Conservation (phyloP, 2,888 invertebrate species). For the Nemapogon koenigi region DNA sequence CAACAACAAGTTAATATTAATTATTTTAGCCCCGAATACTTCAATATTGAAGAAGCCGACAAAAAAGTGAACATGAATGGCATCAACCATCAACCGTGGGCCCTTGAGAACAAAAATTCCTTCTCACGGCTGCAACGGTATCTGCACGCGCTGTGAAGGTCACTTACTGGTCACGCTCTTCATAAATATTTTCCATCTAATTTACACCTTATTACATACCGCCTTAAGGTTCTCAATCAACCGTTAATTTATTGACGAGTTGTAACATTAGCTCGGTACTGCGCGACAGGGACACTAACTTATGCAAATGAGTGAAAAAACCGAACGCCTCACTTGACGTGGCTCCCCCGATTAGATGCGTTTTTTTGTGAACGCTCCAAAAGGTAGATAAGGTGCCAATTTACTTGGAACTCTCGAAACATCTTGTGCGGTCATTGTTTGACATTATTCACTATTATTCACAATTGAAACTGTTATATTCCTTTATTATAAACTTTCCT, state of each 20-base stretch:
- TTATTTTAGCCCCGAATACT: no score
- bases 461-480: no score
- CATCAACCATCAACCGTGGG: no score
- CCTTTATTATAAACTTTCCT: no score
- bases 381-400: constrained; percentile 5
- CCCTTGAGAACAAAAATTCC: constrained; percentile 51
- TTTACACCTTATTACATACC: no score
- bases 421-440: constrained; percentile 4
- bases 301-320: constrained; percentile 51
- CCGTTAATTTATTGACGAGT: no score
- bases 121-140: constrained; percentile 54
- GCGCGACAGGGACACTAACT: constrained; percentile 25
- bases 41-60: no score
- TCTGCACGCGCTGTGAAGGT: constrained; percentile 42
- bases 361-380: constrained; percentile 7
- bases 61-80: no score
- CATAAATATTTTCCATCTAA: no score
- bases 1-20: no score
- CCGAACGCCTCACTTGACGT: constrained; percentile 37
- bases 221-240: no score
- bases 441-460: constrained; percentile 2
- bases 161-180: constrained; percentile 21
- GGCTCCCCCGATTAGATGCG: constrained; percentile 18
- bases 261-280: no score
- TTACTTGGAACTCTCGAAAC: constrained; percentile 4